A percentile compares a stretch with the other conserved stretches of the same genome.
These are phyloP conservation scores for Scelioninae gen. 2 DNA, from an alignment of 2,888 invertebrate genomes.

Conservation along the genomic window DNA sequence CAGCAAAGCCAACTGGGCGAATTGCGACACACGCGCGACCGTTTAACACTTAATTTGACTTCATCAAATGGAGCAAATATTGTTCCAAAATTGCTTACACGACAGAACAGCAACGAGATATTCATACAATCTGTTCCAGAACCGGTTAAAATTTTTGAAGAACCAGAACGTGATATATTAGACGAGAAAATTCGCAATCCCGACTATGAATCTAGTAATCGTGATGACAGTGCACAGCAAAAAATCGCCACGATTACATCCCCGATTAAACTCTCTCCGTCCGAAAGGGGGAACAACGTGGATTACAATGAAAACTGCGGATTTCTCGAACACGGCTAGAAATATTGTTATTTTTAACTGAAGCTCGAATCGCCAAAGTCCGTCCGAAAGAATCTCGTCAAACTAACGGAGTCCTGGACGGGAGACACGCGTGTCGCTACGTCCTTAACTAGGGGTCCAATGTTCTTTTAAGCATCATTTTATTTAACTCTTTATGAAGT, in stretches of 20 bases:
- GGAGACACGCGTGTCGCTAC: slow-evolving; percentile 18
- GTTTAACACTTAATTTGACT: slow-evolving; percentile 83
- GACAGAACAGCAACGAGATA: slow-evolving; percentile 57
- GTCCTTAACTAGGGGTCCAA: slow-evolving; percentile 21
- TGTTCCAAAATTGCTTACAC: slow-evolving; percentile 25
- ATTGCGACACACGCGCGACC: slow-evolving; percentile 83
- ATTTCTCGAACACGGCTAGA: slow-evolving; percentile 61
- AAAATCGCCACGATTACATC: slow-evolving; percentile 27
- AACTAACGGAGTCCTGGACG: slow-evolving; percentile 35
- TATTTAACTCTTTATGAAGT: neutral
- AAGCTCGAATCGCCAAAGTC: slow-evolving; percentile 70
- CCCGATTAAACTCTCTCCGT: slow-evolving; percentile 61
- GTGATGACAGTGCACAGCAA: slow-evolving; percentile 36
- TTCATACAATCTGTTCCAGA: slow-evolving; percentile 26
- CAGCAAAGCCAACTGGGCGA: slow-evolving; percentile 78
- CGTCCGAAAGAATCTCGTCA: slow-evolving; percentile 73
- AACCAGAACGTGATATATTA: slow-evolving; percentile 1
- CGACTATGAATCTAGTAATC: slow-evolving; percentile 6
- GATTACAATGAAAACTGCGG: slow-evolving; percentile 58
- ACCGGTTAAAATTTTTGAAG: slow-evolving; percentile 7
- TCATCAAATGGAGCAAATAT: slow-evolving; percentile 56
- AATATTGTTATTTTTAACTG: slow-evolving; percentile 54
- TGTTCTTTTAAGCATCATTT: neutral
- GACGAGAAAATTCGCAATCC: slow-evolving; percentile 17
- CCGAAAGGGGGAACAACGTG: slow-evolving; percentile 58